Evolutionary conservation across 2,888 invertebrate species (phyloP).

Genomic region (Anorthoa munda): DNA sequence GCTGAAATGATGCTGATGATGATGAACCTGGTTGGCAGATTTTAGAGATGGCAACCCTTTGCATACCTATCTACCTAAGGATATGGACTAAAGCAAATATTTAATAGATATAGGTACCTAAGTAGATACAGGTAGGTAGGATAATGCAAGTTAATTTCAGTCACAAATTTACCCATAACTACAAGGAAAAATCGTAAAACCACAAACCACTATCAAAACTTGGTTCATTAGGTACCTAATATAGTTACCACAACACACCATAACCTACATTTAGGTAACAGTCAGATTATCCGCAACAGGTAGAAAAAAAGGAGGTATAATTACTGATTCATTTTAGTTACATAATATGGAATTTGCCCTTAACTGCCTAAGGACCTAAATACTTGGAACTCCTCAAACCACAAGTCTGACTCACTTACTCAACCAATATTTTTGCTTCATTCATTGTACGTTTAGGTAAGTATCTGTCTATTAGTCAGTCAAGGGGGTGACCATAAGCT

Average conservation of each 20-base stretch:
- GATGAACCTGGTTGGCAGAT: too few relatives aligned
- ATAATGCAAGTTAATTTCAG: too few relatives aligned
- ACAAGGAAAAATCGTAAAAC: too few relatives aligned
- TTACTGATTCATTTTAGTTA: not conserved
- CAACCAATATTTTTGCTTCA: not conserved
- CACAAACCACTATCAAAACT: too few relatives aligned
- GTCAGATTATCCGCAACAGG: not conserved
- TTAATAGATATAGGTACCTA: too few relatives aligned
- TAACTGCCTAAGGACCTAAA: not conserved
- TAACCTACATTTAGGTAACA: not conserved
- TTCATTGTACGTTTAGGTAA: not conserved
- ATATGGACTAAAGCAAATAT: not conserved
- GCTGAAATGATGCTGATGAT: too few relatives aligned
- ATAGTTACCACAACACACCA: not conserved
- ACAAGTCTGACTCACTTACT: slow-evolving; percentile 1
- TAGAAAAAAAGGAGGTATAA: not conserved
- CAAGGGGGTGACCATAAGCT: too few relatives aligned
- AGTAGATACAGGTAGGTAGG: too few relatives aligned
- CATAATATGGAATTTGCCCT: not conserved
- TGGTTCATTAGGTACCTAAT: too few relatives aligned
- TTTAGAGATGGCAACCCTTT: too few relatives aligned
- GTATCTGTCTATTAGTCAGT: not conserved
- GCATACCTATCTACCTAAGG: not conserved
- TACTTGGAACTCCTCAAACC: slow-evolving; percentile 1
- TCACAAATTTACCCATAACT: too few relatives aligned